Base-by-base conservation (phyloP, 2,888 invertebrate species). In the Hirtodrosophila alboralis region DNA sequence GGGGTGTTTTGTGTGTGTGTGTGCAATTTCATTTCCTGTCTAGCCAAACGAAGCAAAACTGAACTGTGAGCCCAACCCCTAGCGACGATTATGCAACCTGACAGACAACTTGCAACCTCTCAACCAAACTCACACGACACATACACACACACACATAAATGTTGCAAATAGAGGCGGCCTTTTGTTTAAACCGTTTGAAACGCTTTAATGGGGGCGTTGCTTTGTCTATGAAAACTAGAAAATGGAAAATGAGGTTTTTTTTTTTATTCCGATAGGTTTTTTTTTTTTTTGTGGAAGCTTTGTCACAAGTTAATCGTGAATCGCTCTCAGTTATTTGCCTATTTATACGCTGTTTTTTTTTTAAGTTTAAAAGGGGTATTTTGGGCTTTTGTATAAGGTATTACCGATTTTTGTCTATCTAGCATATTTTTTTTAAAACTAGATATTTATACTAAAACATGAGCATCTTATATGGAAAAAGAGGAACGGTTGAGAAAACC, bases 11-110 rank as follows among this genome's bases (percentile, higher is more conserved):
- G 36, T 21, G 27, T 47, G 28, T 18, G 23, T 49, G 14, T 30
- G 56, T 64, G 79, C 61, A 61, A 67, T 71, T 75, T 57, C 59
- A 84, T 81, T 81, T 77, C 81, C 84, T 84, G 78, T 73, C 61
- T 62, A 74, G 69, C 52, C 68, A 53, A 57, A 66, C 33, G 53
- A 49, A 47, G 67, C 49, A 36, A 58, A 40, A 21, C n/a, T n/a
- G n/a, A n/a, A n/a, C n/a, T n/a, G n/a, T 45, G 21, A 59, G 28
- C 69, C 75, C 78, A 56, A 52, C 72, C 83, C 68, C 52, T 30
- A n/a, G n/a, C n/a, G n/a, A 12, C 9, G 63, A 68, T 71, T 71
- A 71, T 71, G 75, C 71, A 71, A 71, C 71, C 34, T 60, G 65
- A 38, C 53, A 64, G n/a, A n/a, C n/a, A n/a, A n/a, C n/a, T n/a